These are phyloP conservation scores for Oreochromis grahami DNA, from an alignment of 2,797 vertebrate genomes.

Conservation along the genomic window DNA sequence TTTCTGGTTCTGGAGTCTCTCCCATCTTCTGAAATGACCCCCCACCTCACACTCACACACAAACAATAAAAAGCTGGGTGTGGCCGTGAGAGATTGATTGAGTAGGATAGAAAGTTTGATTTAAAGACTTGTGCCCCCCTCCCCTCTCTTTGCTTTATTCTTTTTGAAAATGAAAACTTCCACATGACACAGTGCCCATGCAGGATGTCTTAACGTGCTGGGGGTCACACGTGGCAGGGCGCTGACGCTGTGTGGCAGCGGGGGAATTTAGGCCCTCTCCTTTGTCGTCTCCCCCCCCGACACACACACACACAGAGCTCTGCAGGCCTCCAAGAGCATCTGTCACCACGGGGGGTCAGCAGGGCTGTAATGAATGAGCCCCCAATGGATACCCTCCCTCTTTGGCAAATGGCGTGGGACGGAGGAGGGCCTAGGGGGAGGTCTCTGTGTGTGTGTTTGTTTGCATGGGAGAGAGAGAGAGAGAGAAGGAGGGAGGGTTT, in stretches of 20 bases:
- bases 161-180: constrained; percentile 24
- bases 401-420: constrained; percentile 95
- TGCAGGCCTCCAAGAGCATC: constrained; percentile 89
- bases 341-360: constrained; percentile 90
- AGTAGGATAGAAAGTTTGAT: constrained; percentile 19
- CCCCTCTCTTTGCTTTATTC: not conserved
- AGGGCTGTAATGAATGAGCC: constrained; percentile 94
- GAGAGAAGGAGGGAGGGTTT: constrained; percentile 61
- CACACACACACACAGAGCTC: constrained; percentile 42
- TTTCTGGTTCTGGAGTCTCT: not conserved
- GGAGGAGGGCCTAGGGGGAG: constrained; percentile 81
- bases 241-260: constrained; percentile 72
- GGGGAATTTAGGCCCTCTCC: constrained; percentile 76
- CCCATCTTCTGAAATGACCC: not conserved
- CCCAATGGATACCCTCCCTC: constrained; percentile 85
- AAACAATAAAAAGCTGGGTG: constrained; percentile 53
- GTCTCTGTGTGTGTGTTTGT: constrained; percentile 57
- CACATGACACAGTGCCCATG: constrained; percentile 15
- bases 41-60: not conserved
- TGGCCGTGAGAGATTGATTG: not conserved
- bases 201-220: constrained; percentile 27
- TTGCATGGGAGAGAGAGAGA: constrained; percentile 55
- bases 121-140: not conserved
- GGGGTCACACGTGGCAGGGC: constrained; percentile 69
- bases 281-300: constrained; percentile 54